Base-by-base conservation (phyloP, 2,797 vertebrate genomes). In the Sternotherus odoratus region DNA sequence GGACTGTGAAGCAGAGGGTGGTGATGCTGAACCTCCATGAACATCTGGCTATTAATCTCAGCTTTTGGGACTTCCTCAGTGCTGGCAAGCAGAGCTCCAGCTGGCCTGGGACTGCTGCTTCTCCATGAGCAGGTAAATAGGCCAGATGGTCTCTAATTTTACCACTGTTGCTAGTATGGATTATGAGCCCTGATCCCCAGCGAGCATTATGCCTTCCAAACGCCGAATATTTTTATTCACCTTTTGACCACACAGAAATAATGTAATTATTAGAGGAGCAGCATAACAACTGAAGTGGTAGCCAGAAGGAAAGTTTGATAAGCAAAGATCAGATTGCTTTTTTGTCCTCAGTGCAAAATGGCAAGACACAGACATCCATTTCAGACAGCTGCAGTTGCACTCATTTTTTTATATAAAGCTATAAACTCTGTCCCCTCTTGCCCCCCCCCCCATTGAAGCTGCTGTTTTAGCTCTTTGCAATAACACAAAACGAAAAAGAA, bases 101-200 rank as follows among this genome's bases (percentile, higher is more conserved):
- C 96, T 97, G 96, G 95, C 91, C 83, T 63, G 83, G 93, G 93
- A 86, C 82, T 7, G 33, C 87, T 93, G 83, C 93, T 96, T 94
- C 93, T 95, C 89, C 60, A 85, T 86, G 89, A 97, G 90, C 94
- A 97, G 97, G 96, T 97, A 97, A 97, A 96, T 60, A 83, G 82
- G 87, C 95, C 97, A 97, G 96, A 97, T 97, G 97, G 96, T 96
- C 93, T 95, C 88, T 95, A 91, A 95, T 97, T 97, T 97, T 97
- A 97, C 93, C 96, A 83, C 97, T 97, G 95, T 95, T 97, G 87
- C 96, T 95, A 74, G 82, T 95, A 91, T 79, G 93, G 95, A 93
- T 95, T 87, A 95, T 95, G 91, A 96, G 91, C 78, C 82, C 83
- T 81, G 75, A 39, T 95, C 97, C 92, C 95, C 46, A n/a, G 33